Percentiles rank a stretch among this genome's conserved stretches.
phyloP scores from a whole-genome alignment of 1,140 invertebrate genomes.

The Drosophila littoralis region DNA sequence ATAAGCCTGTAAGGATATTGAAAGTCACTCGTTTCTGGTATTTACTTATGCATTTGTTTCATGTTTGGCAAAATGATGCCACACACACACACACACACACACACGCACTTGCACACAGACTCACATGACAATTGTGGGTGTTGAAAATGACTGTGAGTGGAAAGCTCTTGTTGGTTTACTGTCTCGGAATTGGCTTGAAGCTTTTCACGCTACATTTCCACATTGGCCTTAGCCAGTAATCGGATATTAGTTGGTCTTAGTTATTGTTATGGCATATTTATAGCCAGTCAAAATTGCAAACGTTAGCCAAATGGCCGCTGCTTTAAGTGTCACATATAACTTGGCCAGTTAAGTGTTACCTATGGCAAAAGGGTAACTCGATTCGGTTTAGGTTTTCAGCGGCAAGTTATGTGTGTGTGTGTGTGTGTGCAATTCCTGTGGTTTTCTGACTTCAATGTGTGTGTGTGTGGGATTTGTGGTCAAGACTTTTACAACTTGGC shows the following conservation, averaged over 20 bases:
- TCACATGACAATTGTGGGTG: constrained; percentile 6
- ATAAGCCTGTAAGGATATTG: constrained; percentile 82
- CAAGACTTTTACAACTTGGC: constrained; percentile 50
- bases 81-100: constrained; percentile 11
- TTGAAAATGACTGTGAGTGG: neutral
- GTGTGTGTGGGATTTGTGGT: constrained; percentile 41
- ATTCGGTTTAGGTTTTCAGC: neutral
- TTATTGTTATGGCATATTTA: constrained; percentile 81
- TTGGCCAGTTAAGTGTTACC: constrained; percentile 38
- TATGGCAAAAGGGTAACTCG: constrained; percentile 1
- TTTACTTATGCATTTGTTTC: constrained; percentile 83
- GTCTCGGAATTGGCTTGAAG: constrained; percentile 44
- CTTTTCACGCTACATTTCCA: constrained; percentile 74
- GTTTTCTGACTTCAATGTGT: constrained; percentile 9
- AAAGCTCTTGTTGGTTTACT: constrained; percentile 3
- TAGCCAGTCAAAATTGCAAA: constrained; percentile 62
- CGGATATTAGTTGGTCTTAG: constrained; percentile 70
- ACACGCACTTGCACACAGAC: neutral
- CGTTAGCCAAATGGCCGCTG: constrained; percentile 43
- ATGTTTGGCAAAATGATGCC: constrained; percentile 56
- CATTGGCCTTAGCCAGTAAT: constrained; percentile 56
- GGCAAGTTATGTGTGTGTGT: neutral
- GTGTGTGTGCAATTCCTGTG: constrained; percentile 11
- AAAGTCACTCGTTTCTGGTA: constrained; percentile 82
- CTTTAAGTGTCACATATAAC: constrained; percentile 51